phyloP scores from a whole-genome alignment of 2,797 vertebrate species.

The Galagoides demidoff region DNA sequence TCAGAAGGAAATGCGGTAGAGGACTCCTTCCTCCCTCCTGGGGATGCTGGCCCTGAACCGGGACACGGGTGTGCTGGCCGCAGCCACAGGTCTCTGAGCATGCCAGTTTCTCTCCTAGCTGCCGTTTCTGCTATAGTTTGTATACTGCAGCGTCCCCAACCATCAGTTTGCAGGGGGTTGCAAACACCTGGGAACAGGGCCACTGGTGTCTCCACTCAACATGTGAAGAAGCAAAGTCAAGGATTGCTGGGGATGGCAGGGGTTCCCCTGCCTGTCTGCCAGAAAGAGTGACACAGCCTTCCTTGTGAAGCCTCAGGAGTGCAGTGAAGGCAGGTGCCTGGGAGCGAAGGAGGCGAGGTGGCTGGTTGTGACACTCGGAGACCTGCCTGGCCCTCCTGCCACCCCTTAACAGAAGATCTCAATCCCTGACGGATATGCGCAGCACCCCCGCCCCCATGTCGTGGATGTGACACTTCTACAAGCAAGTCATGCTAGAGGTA shows the following conservation, averaged over 20 bases:
- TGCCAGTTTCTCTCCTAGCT: rapidly evolving
- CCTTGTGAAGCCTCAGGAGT: rapidly evolving
- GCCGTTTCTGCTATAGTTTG: too few relatives aligned
- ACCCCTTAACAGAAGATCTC: background rate
- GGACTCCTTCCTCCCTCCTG: too few relatives aligned
- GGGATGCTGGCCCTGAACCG: too few relatives aligned
- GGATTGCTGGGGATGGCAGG: background rate
- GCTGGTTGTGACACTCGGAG: too few relatives aligned
- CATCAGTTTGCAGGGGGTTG: rapidly evolving
- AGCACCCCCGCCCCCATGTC: background rate
- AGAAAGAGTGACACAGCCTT: rapidly evolving
- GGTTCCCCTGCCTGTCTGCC: background rate
- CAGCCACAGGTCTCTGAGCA: rapidly evolving
- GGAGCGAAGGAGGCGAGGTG: background rate
- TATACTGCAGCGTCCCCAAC: rapidly evolving
- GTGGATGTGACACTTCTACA: rapidly evolving
- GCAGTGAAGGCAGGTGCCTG: background rate
- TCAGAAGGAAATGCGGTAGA: rapidly evolving
- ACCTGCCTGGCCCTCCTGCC: rapidly evolving
- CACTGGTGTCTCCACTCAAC: background rate
- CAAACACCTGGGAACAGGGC: background rate
- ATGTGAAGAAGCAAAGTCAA: background rate
- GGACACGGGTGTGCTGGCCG: too few relatives aligned
- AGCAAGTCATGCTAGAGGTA: background rate
- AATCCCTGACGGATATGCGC: too few relatives aligned